Base-by-base conservation (phyloP, 2,888 invertebrate species). In the Peribatodes rhomboidaria region DNA sequence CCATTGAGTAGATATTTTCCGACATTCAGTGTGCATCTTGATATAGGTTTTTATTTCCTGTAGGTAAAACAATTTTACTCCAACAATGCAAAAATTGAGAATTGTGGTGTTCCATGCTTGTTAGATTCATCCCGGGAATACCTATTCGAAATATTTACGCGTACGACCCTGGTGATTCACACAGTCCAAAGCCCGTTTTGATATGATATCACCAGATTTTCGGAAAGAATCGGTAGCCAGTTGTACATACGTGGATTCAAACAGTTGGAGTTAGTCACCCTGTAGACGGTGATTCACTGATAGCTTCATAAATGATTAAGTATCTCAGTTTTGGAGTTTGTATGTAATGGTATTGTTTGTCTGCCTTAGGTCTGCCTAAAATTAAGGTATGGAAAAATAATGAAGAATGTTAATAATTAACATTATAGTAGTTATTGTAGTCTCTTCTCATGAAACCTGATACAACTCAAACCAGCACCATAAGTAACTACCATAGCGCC, bases 201-300 rank as follows among this genome's bases (percentile, higher is more conserved):
- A 50, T 44, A 59, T 69, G 67, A 71, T 69, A 64, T 67, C 71
- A 69, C 64, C 61, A 56, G 41, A 27, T 41, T 68, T 71, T 68
- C 47, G 58, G 60, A 53, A 62, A 61, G 22, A 18, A 35, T 46
- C 20, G 33, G 46, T 22, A 41, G 53, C 16, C 42, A 42, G 33
- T 18, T 37, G 20, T 9, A 54, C 35, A 46, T 41, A 39, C 57
- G 27, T 57, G 53, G 57, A 58, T 67, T 39, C 44, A 42, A 50
- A 54, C 52, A 46, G 55, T 50, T 61, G 53, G 14, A 18, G 35
- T 68, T 68, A 69, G 55, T 71, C 71, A 69, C 10, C 4, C 10
- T 42, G 8, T 8, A 27, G 27, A 18, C 31, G 31, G 4, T 55
- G 46, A 56, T n/a, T 56, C 56, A 56, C 42, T 44, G 42, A 42